These are phyloP conservation scores for Forpus xanthops DNA, from an alignment of 2,797 vertebrate species.

Conservation along the genomic window DNA sequence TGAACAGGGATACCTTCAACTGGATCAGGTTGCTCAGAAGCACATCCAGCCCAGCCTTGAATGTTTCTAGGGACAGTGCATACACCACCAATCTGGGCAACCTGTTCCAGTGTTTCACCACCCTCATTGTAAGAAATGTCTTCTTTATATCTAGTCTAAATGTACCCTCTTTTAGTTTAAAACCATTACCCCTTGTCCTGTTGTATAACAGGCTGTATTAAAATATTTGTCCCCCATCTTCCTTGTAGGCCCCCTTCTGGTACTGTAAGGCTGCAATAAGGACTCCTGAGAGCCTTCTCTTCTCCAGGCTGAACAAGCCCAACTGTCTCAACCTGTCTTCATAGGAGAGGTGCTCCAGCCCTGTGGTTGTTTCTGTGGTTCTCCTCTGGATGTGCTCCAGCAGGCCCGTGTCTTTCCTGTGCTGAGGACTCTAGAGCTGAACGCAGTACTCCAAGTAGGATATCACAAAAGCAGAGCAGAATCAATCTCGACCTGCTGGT, in stretches of 20 bases:
- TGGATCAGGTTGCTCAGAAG: not conserved
- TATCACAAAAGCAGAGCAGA: not conserved
- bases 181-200: not conserved
- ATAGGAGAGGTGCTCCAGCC: not conserved
- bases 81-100: not conserved
- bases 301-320: not conserved
- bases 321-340: not conserved
- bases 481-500: not conserved
- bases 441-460: fast-evolving
- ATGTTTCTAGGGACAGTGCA: not conserved
- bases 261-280: not conserved
- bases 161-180: not conserved
- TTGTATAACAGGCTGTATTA: not conserved
- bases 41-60: not conserved
- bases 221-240: not conserved
- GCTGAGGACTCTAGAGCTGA: not conserved
- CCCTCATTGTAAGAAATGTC: not conserved
- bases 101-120: not conserved
- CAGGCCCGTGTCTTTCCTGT: not conserved
- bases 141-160: not conserved
- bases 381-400: not conserved
- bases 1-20: not conserved
- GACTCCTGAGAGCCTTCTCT: not conserved
- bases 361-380: not conserved
- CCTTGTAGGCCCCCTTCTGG: not conserved